These are phyloP conservation scores for Agrotis puta DNA, from an alignment of 2,888 invertebrate species.

Conservation along the genomic window DNA sequence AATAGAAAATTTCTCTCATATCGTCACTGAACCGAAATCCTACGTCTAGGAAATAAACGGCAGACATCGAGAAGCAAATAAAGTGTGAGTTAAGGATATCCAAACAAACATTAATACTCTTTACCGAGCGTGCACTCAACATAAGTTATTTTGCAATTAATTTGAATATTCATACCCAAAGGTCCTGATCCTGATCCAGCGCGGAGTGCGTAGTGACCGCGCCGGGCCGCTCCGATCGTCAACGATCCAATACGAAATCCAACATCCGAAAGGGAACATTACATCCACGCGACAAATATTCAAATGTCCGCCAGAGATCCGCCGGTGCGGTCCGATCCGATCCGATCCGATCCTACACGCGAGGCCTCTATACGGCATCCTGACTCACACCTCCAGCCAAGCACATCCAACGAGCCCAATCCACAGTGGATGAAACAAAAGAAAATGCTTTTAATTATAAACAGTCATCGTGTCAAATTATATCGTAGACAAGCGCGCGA, in stretches of 20 bases:
- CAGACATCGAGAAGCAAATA: constrained; percentile 84
- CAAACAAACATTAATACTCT: constrained; percentile 79
- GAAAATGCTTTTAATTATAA: constrained; percentile 87
- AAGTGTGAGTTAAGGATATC: constrained; percentile 83
- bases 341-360: constrained; percentile 74
- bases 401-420: constrained; percentile 87
- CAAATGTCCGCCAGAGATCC: constrained; percentile 72
- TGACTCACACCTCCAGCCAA: constrained; percentile 85
- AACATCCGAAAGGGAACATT: constrained; percentile 71
- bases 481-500: constrained; percentile 29
- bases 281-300: constrained; percentile 69
- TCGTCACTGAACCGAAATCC: constrained; percentile 67
- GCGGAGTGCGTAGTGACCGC: constrained; percentile 51
- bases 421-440: constrained; percentile 91
- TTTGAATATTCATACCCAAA: constrained; percentile 88
- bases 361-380: constrained; percentile 74
- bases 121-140: constrained; percentile 88
- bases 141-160: constrained; percentile 86
- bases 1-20: constrained; percentile 62
- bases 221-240: constrained; percentile 58
- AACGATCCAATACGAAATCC: constrained; percentile 68
- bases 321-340: constrained; percentile 77
- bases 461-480: constrained; percentile 62
- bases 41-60: constrained; percentile 71
- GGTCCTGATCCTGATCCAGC: constrained; percentile 78